Percentiles rank a stretch among this genome's conserved stretches.
Conservation (phyloP, 2,797 vertebrate genomes). For the Sciurus vulgaris region DNA sequence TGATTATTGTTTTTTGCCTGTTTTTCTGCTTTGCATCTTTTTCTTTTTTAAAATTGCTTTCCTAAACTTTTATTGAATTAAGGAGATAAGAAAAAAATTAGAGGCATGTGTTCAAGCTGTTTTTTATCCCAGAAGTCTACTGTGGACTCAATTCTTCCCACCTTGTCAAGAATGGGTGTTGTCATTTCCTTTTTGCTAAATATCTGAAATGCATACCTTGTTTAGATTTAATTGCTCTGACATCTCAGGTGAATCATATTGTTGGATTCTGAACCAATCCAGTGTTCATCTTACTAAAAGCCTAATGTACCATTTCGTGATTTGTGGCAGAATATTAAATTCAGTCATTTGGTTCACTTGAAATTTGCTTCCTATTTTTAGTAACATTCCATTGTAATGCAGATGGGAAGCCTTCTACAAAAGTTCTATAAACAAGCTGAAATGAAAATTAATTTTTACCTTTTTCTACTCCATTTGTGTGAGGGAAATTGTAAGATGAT, state of each 20-base stretch:
- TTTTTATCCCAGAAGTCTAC: not conserved
- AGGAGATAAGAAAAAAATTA: slow-evolving; percentile 19
- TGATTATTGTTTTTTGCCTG: not conserved
- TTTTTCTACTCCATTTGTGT: slow-evolving; percentile 25
- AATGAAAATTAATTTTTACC: slow-evolving; percentile 68
- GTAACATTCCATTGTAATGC: slow-evolving; percentile 44
- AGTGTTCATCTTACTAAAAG: slow-evolving; percentile 30
- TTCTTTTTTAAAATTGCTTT: not conserved
- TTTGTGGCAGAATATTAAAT: slow-evolving; percentile 54
- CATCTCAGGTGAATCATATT: not conserved
- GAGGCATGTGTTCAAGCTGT: not conserved
- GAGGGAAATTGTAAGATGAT: slow-evolving; percentile 58
- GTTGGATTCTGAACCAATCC: slow-evolving; percentile 1
- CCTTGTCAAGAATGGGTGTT: not conserved
- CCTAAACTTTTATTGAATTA: slow-evolving; percentile 41
- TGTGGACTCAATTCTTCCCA: slow-evolving; percentile 2
- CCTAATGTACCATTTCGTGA: slow-evolving; percentile 33
- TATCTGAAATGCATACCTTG: slow-evolving; percentile 18
- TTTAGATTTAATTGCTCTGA: slow-evolving; percentile 49
- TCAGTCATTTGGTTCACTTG: slow-evolving; percentile 55
- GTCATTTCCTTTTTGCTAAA: not conserved
- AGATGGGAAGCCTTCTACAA: slow-evolving; percentile 40
- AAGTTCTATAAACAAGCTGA: slow-evolving; percentile 46
- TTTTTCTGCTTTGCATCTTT: not conserved
- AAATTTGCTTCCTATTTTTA: slow-evolving; percentile 64